phyloP scores from a whole-genome alignment of 2,113 vertebrate genomes.

The Sphaerodactylus townsendi region DNA sequence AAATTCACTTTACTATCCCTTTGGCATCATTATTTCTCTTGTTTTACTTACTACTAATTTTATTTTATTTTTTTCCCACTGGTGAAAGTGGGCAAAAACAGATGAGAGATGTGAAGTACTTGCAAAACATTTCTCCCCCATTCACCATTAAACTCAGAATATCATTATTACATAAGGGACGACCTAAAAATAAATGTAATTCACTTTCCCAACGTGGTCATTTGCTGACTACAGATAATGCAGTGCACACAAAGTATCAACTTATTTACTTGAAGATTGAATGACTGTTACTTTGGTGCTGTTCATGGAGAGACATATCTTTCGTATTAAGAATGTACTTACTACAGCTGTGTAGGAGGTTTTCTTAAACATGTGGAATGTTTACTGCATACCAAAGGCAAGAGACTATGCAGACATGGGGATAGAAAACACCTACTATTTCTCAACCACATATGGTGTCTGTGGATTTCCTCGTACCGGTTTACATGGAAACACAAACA shows the following conservation, averaged over 20 bases:
- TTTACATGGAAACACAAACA: constrained; percentile 32
- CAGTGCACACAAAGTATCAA: background rate
- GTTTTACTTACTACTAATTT: background rate
- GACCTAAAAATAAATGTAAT: background rate
- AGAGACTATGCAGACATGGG: constrained; percentile 24
- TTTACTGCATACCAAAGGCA: constrained; percentile 30
- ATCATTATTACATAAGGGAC: background rate
- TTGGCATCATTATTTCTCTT: background rate
- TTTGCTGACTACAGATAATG: background rate
- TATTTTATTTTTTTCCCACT: too few relatives aligned
- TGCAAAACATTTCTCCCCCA: background rate
- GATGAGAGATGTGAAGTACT: background rate
- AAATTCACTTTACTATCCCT: background rate
- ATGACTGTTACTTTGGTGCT: background rate
- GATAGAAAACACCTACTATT: constrained; percentile 23
- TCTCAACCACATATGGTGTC: constrained; percentile 17
- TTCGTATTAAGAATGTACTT: constrained; percentile 1
- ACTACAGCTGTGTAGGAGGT: constrained; percentile 22
- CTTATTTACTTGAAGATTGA: background rate
- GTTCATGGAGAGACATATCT: background rate
- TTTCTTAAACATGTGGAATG: constrained; percentile 27
- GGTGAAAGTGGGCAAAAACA: background rate
- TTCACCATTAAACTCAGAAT: background rate
- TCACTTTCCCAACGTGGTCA: background rate
- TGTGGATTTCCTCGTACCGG: constrained; percentile 25